These are phyloP conservation scores for Rhyacophila evoluta DNA, from an alignment of 2,888 invertebrate species.

Conservation along the genomic window DNA sequence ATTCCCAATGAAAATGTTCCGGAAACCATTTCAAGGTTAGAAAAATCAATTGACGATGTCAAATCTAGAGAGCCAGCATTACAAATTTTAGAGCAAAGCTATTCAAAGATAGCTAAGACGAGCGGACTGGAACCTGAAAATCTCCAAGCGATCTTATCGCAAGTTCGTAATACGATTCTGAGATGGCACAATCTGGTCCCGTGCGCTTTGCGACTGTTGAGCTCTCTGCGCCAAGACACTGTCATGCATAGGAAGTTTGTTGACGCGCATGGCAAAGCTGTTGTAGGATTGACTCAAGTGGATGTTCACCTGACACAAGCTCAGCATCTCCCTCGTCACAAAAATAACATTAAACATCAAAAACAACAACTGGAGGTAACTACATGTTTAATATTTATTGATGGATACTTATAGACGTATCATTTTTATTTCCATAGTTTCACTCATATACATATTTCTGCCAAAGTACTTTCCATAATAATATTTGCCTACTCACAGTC, in stretches of 20 bases:
- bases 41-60: constrained; percentile 69
- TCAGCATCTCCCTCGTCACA: constrained; percentile 72
- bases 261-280: constrained; percentile 77
- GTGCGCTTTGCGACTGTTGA: constrained; percentile 71
- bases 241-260: constrained; percentile 77
- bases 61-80: constrained; percentile 71
- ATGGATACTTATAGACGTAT: too few relatives aligned
- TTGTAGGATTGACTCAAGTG: constrained; percentile 77
- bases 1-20: constrained; percentile 71
- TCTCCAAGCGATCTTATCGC: constrained; percentile 73
- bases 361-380: constrained; percentile 66
- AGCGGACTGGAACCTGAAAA: constrained; percentile 78
- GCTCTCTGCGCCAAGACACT: constrained; percentile 70
- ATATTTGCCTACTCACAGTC: too few relatives aligned
- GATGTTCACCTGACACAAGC: constrained; percentile 80
- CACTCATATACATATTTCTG: too few relatives aligned
- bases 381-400: too few relatives aligned
- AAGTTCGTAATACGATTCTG: constrained; percentile 71
- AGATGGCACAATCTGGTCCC: constrained; percentile 76
- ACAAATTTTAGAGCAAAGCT: constrained; percentile 76
- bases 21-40: constrained; percentile 70
- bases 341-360: constrained; percentile 63
- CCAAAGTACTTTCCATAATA: too few relatives aligned
- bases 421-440: too few relatives aligned
- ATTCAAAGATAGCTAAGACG: constrained; percentile 76